A percentile compares a stretch with the other conserved stretches of the same genome.
Evolutionary conservation across 2,888 invertebrate genomes (phyloP).

Genomic region (Thymelicus lineola): DNA sequence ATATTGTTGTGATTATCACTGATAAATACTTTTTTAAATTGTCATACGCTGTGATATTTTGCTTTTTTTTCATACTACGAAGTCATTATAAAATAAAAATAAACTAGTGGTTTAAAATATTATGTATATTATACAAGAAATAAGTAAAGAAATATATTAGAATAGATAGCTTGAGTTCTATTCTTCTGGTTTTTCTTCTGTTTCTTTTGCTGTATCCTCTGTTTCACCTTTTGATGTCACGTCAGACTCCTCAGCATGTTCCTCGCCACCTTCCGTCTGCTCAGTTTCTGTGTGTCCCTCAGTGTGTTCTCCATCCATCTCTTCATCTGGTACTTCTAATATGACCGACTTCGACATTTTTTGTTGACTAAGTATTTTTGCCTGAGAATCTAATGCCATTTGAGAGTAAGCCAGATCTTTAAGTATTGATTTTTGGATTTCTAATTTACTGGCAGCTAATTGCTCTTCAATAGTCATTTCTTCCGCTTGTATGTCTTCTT

Average conservation of each 20-base stretch:
- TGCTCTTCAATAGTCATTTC: slow-evolving; percentile 59
- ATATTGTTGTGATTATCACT: too few species aligned
- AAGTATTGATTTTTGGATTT: slow-evolving; percentile 73
- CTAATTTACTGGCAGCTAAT: slow-evolving; percentile 65
- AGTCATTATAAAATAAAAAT: too few species aligned
- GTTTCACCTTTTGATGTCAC: slow-evolving; percentile 39
- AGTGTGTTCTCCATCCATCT: slow-evolving; percentile 51
- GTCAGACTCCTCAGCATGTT: slow-evolving; percentile 39
- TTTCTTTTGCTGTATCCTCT: slow-evolving; percentile 24
- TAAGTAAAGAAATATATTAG: neutral
- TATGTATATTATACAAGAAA: neutral
- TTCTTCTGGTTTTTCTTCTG: slow-evolving; percentile 30
- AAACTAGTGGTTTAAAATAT: neutral
- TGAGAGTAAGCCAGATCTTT: slow-evolving; percentile 69
- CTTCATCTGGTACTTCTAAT: slow-evolving; percentile 51
- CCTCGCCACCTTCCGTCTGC: slow-evolving; percentile 40
- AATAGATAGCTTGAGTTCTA: neutral
- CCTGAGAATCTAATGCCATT: slow-evolving; percentile 52
- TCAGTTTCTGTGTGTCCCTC: slow-evolving; percentile 59
- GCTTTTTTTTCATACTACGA: too few species aligned
- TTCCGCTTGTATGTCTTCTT: slow-evolving; percentile 51
- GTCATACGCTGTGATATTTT: too few species aligned
- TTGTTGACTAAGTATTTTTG: slow-evolving; percentile 47
- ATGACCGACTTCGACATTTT: slow-evolving; percentile 50
- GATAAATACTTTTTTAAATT: too few species aligned